Base-by-base conservation (phyloP, 2,113 vertebrate genomes). In the Columbina picui region DNA sequence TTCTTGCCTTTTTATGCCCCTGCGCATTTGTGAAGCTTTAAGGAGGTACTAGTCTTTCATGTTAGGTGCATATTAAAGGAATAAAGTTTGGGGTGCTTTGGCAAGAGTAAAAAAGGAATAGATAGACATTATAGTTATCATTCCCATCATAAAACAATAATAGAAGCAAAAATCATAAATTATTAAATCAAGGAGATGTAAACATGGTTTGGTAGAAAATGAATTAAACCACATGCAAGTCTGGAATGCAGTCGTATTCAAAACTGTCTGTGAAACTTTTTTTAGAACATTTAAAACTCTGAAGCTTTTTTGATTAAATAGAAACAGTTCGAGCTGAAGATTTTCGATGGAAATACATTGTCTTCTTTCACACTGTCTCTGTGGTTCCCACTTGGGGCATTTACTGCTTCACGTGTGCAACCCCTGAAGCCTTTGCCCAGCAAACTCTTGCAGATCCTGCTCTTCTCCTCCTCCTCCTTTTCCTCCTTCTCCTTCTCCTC, bases 1-100 rank as follows among this genome's bases (percentile, higher is more conserved):
- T 94, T 96, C 90, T 93, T 64, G n/a, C 80, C 71, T 95, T 75
- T 95, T 96, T 94, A 91, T 93, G 90, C 88, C 79, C 79, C 56
- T 95, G 90, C 79, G 88, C 94, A 92, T 86, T 95, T 96, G 87
- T 76, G 90, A 88, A 75, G 59, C 84, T 93, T 83, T 91, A 91
- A 85, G 95, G 84, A 91, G 78, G 59, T 87, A 59, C 83, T 43
- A 7, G 78, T 56, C 94, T 97, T 93, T 97, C 93, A 96, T 96
- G 91, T 96, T 77, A 90, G 61, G 32, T 63, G 50, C 70, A 70
- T 83, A 87, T 89, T 80, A 95, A 95, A 95, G 76, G 87, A 90
- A 77, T 87, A 74, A 90, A 93, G 68, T 95, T 95, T 38, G 38
- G 74, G 57, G 53, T 97, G 89, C 78, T 91, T 93, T 95, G 92